Conservation (phyloP, 2,888 invertebrate species). For the Andrena camellia region DNA sequence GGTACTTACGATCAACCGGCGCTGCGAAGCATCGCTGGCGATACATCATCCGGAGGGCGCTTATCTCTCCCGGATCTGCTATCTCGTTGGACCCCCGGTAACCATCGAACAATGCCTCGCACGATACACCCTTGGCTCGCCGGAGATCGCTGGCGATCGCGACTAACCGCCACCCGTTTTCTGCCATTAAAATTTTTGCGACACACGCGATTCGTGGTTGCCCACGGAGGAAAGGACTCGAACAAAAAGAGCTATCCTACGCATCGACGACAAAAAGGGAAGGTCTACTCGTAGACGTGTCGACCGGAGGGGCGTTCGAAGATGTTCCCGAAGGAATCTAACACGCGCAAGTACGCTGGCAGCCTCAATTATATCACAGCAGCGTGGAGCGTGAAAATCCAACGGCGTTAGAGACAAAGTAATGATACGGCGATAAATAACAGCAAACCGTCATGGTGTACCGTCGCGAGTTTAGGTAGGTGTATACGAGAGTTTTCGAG, state of each 20-base stretch:
- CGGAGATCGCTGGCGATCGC: slow-evolving; percentile 37
- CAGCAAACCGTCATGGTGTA: background rate
- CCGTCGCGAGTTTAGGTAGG: no score
- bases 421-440: slow-evolving; percentile 24
- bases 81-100: slow-evolving; percentile 70
- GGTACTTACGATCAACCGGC: slow-evolving; percentile 74
- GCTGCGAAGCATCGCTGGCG: slow-evolving; percentile 74
- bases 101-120: slow-evolving; percentile 73
- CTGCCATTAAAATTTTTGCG: slow-evolving; percentile 59
- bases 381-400: no score
- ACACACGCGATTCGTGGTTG: background rate
- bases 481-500: slow-evolving; percentile 11
- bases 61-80: slow-evolving; percentile 76
- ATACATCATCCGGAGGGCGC: slow-evolving; percentile 77
- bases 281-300: background rate
- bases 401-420: no score
- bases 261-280: background rate
- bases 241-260: background rate
- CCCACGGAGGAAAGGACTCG: background rate
- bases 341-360: background rate
- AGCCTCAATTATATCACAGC: background rate
- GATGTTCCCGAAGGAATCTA: background rate
- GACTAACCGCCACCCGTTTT: slow-evolving; percentile 45
- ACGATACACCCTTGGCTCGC: slow-evolving; percentile 50
- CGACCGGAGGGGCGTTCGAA: background rate